phyloP scores from a whole-genome alignment of 2,888 invertebrate genomes.

The Caenorhabditis imperialis region DNA sequence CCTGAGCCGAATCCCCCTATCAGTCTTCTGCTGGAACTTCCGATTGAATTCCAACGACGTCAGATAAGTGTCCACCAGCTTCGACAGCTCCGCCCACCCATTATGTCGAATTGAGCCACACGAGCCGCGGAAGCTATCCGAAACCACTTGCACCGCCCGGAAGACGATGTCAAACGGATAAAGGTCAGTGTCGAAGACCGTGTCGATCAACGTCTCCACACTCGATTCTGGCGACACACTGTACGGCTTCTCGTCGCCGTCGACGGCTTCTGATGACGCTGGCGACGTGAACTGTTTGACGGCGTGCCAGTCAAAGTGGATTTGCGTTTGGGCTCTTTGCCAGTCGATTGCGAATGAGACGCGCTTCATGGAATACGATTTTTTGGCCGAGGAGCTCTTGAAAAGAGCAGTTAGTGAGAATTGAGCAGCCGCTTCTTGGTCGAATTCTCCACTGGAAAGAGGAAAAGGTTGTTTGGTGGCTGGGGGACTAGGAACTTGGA shows the following conservation, averaged over 20 bases:
- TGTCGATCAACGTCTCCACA: constrained; percentile 42
- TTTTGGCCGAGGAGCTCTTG: constrained; percentile 41
- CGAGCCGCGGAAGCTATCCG: constrained; percentile 43
- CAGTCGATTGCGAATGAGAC: constrained; percentile 42
- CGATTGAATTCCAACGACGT: constrained; percentile 43
- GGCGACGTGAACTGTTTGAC: constrained; percentile 27
- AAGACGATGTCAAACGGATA: constrained; percentile 72
- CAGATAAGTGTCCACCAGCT: constrained; percentile 52
- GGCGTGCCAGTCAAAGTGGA: constrained; percentile 23
- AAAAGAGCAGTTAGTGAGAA: constrained; percentile 40
- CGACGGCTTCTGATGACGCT: constrained; percentile 1
- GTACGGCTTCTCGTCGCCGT: constrained; percentile 11
- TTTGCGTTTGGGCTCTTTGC: constrained; percentile 16
- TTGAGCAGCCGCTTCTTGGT: background rate
- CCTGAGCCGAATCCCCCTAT: constrained; percentile 41
- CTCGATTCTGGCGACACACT: constrained; percentile 43
- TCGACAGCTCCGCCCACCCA: constrained; percentile 53
- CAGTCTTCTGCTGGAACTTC: constrained; percentile 46
- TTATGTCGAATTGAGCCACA: constrained; percentile 22
- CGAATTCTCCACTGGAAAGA: constrained; percentile 21
- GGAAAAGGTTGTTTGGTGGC: too few relatives aligned
- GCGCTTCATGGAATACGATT: constrained; percentile 38
- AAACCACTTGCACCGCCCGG: constrained; percentile 71
- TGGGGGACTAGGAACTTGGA: too few relatives aligned
- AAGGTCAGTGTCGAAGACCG: constrained; percentile 67